A percentile compares a stretch with the other conserved stretches of the same genome.
These are phyloP conservation scores for Pongo abelii DNA, from an alignment of 2,113 vertebrate genomes.

Conservation along the genomic window DNA sequence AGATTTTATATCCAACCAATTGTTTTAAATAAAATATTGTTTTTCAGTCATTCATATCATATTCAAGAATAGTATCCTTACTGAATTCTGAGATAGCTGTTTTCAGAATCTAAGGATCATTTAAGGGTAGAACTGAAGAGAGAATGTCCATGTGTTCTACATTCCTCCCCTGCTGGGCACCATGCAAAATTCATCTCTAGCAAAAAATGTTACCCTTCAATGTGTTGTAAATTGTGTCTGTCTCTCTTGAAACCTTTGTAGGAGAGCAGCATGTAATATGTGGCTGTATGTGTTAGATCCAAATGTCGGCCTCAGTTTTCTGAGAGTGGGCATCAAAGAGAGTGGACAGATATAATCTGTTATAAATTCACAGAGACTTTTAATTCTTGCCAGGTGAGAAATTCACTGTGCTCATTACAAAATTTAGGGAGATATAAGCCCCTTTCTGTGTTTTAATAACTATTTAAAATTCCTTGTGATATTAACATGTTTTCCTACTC, in stretches of 20 bases:
- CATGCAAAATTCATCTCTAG: slow-evolving; percentile 60
- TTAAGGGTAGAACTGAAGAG: slow-evolving; percentile 50
- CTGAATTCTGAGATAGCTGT: slow-evolving; percentile 52
- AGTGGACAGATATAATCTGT: neutral
- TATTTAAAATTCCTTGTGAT: neutral
- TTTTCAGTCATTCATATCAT: neutral
- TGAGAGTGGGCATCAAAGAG: neutral
- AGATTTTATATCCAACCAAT: slow-evolving; percentile 58
- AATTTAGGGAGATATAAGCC: neutral
- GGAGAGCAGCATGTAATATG: neutral
- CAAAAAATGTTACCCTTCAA: slow-evolving; percentile 51
- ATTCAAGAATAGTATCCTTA: slow-evolving; percentile 57
- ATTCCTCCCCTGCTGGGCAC: slow-evolving; percentile 6
- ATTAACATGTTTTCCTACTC: neutral
- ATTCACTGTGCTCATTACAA: neutral
- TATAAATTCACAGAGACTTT: neutral
- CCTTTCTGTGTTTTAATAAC: neutral
- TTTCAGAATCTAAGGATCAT: slow-evolving; percentile 1
- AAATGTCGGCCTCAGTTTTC: neutral
- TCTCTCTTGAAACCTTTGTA: slow-evolving; percentile 46
- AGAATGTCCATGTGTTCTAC: slow-evolving; percentile 35
- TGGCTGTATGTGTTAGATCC: slow-evolving; percentile 29
- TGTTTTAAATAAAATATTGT: slow-evolving; percentile 66
- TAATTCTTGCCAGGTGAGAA: neutral
- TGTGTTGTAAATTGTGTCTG: neutral